Percentiles rank a stretch among this genome's conserved stretches.
phyloP scores from a whole-genome alignment of 2,113 vertebrate genomes.

The Azemiops feae region DNA sequence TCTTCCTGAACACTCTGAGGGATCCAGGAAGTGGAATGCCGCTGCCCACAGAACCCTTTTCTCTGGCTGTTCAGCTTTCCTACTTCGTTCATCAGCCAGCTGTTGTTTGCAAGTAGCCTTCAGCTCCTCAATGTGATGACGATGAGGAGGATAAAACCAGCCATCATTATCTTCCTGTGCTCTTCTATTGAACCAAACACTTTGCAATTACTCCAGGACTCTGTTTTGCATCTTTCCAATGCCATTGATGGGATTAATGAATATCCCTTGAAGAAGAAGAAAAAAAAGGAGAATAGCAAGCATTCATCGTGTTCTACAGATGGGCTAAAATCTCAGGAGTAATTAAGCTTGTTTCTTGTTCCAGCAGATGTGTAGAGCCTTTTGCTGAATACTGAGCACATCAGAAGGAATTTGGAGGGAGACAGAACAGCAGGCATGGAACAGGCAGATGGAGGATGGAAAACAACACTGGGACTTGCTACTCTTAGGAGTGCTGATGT shows the following conservation, averaged over 20 bases:
- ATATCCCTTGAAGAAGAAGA: conserved; percentile 61
- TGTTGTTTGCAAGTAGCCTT: conserved; percentile 63
- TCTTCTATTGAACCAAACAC: conserved; percentile 64
- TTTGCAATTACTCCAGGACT: conserved; percentile 69
- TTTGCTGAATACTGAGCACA: conserved; percentile 56
- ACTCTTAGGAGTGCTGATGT: background rate
- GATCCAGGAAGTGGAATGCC: conserved; percentile 49
- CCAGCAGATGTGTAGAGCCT: conserved; percentile 67
- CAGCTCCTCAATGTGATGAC: conserved; percentile 52
- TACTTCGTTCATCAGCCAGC: conserved; percentile 57
- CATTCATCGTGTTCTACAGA: conserved; percentile 66
- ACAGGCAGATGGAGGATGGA: background rate
- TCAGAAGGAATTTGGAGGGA: conserved; percentile 54
- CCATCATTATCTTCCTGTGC: conserved; percentile 66
- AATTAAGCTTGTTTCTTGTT: conserved; percentile 73
- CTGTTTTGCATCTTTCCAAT: conserved; percentile 66
- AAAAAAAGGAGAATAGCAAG: conserved; percentile 65
- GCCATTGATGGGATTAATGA: conserved; percentile 70
- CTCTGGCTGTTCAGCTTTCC: conserved; percentile 59
- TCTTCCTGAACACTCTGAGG: conserved; percentile 37
- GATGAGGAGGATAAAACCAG: conserved; percentile 63
- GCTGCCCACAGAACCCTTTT: conserved; percentile 43
- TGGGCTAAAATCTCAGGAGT: conserved; percentile 68
- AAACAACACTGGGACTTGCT: background rate
- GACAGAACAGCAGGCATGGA: conserved; percentile 32